phyloP scores from a whole-genome alignment of 2,113 vertebrate species.

The Megaceryle maxima region DNA sequence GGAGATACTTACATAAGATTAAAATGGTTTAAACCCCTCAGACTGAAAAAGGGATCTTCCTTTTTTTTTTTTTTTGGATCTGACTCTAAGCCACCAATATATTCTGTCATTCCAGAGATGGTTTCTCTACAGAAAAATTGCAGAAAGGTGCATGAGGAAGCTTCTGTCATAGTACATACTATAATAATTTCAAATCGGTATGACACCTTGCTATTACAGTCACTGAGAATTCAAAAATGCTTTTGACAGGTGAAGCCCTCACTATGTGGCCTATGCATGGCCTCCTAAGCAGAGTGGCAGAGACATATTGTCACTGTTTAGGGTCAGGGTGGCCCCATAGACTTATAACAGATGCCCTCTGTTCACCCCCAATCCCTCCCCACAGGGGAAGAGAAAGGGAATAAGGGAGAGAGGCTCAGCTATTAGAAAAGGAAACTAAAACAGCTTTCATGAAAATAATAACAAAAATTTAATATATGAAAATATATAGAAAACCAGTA shows the following conservation, averaged over 20 bases:
- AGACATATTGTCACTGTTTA: background rate
- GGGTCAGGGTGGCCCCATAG: no score
- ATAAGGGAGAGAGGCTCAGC: no score
- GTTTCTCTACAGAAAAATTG: background rate
- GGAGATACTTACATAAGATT: background rate
- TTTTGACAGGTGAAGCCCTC: background rate
- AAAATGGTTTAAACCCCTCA: background rate
- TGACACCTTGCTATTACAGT: background rate
- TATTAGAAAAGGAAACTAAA: no score
- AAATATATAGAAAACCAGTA: no score
- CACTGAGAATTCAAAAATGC: background rate
- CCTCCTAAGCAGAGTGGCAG: background rate
- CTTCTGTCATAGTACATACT: background rate
- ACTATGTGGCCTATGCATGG: accelerated
- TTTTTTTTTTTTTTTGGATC: background rate
- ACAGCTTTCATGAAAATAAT: no score
- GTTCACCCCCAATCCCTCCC: no score
- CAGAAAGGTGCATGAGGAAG: background rate
- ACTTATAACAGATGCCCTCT: no score
- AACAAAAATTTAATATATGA: no score
- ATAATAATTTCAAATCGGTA: background rate
- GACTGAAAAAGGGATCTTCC: background rate
- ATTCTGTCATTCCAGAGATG: background rate
- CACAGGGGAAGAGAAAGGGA: no score
- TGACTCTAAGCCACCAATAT: background rate